Evolutionary conservation across 1,140 invertebrate genomes (phyloP), one percentile per base, ranked within the genome.

Genomic region (Drosophila dunni): DNA sequence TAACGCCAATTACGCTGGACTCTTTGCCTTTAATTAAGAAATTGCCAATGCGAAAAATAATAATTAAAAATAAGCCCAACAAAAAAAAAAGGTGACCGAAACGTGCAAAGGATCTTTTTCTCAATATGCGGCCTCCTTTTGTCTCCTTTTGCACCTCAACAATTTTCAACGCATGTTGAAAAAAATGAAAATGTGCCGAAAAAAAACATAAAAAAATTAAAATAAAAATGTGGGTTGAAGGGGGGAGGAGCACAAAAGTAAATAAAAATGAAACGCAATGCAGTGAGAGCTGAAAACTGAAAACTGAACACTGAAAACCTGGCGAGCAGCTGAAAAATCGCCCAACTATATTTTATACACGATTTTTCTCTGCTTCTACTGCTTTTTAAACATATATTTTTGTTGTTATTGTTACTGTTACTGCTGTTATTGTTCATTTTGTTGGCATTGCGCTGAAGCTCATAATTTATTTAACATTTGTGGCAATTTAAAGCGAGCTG

Each of bases 31-130:
- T 88, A 77, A 88, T 86, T 77, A 88, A 83, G 83, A 79, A 86
- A 86, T 86, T 88, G 68, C 63, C 83, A 86, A 83, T 86, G 83
- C 83, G 83, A 75, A 88, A 88, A 88, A 88, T 79, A 79, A 86
- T 86, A 88, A 86, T 86, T 82, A 88, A 79, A 82, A 86, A 88
- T 88, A 86, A 88, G 83, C 67, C 67, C 50, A 13, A 24, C 50
- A 61, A 29, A 29, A 29, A 29, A 29, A 29, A 29, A 29, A 29
- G 2, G 4, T 29, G 24, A 63, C 48, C 29, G 20, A 62, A 71
- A 54, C 72, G 63, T 54, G 62, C 62, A 79, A 79, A 75, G 75
- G 80, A 82, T 80, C 61, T 58, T 75, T 74, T 69, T 54, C 46
- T 61, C 48, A 64, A 53, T 51, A 64, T 44, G 8, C 11, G 9